These are phyloP conservation scores for Aldabrachelys gigantea DNA, from an alignment of 2,113 vertebrate genomes.

Conservation along the genomic window DNA sequence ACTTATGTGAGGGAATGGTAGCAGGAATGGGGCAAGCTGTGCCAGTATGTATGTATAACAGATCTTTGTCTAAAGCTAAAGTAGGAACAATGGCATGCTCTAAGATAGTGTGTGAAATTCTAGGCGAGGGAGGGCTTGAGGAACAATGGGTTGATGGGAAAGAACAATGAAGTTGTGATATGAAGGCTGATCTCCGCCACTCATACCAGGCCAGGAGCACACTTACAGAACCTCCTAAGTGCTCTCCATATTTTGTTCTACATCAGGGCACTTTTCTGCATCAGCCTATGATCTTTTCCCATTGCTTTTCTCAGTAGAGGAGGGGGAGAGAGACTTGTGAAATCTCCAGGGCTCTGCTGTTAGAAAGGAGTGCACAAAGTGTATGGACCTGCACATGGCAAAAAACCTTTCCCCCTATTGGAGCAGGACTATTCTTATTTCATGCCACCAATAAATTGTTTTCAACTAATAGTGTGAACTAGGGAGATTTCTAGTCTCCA, in stretches of 20 bases:
- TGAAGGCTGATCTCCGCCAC: not conserved
- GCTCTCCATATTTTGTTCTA: not conserved
- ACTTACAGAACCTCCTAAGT: not conserved
- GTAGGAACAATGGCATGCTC: not conserved
- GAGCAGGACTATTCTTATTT: not conserved
- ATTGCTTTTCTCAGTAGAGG: not conserved
- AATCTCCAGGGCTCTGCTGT: not conserved
- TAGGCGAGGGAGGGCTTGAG: not conserved
- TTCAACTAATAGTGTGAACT: not conserved
- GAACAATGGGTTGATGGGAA: not conserved
- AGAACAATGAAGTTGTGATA: not conserved
- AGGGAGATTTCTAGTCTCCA: not conserved
- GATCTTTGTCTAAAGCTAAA: not conserved
- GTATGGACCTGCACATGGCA: not conserved
- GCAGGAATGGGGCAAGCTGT: not conserved
- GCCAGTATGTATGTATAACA: not conserved
- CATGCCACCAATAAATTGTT: not conserved
- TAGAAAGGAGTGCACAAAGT: not conserved
- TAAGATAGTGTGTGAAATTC: not conserved
- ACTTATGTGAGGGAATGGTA: not conserved
- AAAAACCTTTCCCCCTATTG: not conserved
- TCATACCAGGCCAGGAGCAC: not conserved
- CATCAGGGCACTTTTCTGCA: not conserved
- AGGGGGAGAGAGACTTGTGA: not conserved
- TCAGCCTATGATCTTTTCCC: fast-evolving